Percentiles rank a stretch among this genome's conserved stretches.
Conservation (phyloP, 2,113 vertebrate species). For the Nesogale talazaci region DNA sequence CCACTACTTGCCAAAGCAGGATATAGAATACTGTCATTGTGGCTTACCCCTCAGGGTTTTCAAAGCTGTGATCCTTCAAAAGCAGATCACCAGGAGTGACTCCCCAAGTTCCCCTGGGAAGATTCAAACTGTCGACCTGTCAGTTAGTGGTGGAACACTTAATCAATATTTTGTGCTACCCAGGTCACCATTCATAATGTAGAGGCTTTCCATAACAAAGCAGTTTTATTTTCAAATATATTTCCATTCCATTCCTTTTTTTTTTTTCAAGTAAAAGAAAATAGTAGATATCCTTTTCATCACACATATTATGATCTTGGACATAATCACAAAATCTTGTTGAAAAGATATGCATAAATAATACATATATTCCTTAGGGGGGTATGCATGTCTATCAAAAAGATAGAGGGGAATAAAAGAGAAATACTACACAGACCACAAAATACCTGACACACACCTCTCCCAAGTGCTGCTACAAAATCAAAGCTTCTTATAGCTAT, state of each 20-base stretch:
- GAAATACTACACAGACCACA: not conserved
- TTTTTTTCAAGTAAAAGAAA: not conserved
- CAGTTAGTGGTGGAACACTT: not conserved
- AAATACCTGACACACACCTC: not conserved
- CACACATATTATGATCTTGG: slow-evolving; percentile 54
- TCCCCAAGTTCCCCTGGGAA: not conserved
- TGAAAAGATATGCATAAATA: not conserved
- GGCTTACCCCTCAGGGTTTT: not conserved
- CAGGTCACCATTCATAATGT: not conserved
- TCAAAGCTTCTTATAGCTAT: slow-evolving; percentile 55
- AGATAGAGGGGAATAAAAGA: no score
- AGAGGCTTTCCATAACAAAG: not conserved
- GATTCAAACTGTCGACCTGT: not conserved
- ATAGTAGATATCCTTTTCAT: not conserved
- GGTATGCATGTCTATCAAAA: not conserved
- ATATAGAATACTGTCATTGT: no score
- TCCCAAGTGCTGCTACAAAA: slow-evolving; percentile 28
- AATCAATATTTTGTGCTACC: not conserved
- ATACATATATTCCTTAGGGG: not conserved
- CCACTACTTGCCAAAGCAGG: no score
- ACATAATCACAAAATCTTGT: not conserved
- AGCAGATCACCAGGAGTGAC: not conserved
- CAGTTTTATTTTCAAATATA: slow-evolving; percentile 35
- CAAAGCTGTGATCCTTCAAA: not conserved
- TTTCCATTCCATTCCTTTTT: not conserved